A percentile compares a stretch with the other conserved stretches of the same genome.
These are phyloP conservation scores for Paraplagusia blochii DNA, from an alignment of 2,113 vertebrate genomes.

Conservation along the genomic window DNA sequence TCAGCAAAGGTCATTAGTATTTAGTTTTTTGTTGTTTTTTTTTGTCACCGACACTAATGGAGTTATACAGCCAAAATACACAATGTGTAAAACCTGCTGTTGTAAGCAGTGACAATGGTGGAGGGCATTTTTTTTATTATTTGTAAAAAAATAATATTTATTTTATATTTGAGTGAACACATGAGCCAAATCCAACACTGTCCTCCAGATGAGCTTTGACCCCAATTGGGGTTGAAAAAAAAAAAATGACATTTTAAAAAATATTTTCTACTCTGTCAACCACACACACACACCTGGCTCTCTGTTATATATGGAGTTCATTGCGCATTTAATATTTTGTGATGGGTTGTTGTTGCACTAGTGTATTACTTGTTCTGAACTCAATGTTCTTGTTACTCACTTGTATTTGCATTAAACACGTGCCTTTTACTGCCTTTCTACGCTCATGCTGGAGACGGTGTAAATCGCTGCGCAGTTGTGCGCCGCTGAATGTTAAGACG, in stretches of 20 bases:
- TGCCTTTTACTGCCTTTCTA: conserved; percentile 21
- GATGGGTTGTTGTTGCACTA: conserved; percentile 45
- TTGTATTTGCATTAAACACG: conserved; percentile 14
- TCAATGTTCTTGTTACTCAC: conserved; percentile 16
- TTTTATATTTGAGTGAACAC: conserved; percentile 51
- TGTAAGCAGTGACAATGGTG: conserved; percentile 74
- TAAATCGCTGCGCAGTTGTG: conserved; percentile 39
- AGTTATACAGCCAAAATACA: conserved; percentile 18
- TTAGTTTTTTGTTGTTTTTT: neutral
- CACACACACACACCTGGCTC: neutral
- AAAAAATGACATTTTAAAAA: conserved; percentile 9
- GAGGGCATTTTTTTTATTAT: conserved; percentile 49
- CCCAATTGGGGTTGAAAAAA: conserved; percentile 19
- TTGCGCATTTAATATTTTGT: conserved; percentile 34
- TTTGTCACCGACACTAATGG: conserved; percentile 43
- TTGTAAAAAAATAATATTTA: conserved; percentile 60
- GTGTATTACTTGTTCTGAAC: conserved; percentile 16
- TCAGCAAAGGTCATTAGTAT: conserved; percentile 14
- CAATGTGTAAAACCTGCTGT: conserved; percentile 70
- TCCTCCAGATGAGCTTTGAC: neutral
- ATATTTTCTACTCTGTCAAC: neutral
- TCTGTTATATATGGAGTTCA: conserved; percentile 3
- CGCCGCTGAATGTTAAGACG: neutral
- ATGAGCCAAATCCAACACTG: conserved; percentile 21
- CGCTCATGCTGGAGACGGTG: conserved; percentile 25